Evolutionary conservation across 64 coral and sea anemone species (phyloP).

Genomic region (Pocillopora damicornis): DNA sequence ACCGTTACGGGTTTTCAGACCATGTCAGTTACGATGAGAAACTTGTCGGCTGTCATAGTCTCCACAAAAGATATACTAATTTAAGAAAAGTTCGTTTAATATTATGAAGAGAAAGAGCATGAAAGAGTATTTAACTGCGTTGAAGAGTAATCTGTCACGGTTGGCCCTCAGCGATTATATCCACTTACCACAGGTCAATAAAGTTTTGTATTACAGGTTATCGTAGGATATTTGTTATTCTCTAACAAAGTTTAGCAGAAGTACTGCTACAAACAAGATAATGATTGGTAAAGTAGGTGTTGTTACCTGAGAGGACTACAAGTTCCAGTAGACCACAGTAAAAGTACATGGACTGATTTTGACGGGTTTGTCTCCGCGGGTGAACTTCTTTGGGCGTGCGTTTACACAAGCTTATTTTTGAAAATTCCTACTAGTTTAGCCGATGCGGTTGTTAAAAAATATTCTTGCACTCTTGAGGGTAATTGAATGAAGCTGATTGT

Average conservation of each 20-base stretch:
- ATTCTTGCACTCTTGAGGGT: neutral
- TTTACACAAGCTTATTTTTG: neutral
- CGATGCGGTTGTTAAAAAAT: neutral
- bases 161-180: too few species aligned
- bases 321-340: neutral
- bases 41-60: too few species aligned
- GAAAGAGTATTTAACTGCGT: too few species aligned
- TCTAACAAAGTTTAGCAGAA: neutral
- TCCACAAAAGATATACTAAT: too few species aligned
- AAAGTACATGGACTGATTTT: conserved; percentile 1
- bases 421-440: neutral
- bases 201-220: too few species aligned
- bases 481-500: neutral
- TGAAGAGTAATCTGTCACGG: too few species aligned
- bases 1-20: too few species aligned
- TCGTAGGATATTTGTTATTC: too few species aligned
- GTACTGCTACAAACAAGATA: neutral
- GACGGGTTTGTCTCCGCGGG: neutral
- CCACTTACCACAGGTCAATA: too few species aligned
- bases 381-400: neutral
- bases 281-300: neutral
- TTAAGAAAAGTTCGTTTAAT: too few species aligned
- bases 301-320: neutral
- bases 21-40: too few species aligned
- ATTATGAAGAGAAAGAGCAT: too few species aligned